Percentiles rank a stretch among this genome's conserved stretches.
These are phyloP conservation scores for Stylophora pistillata DNA, from an alignment of 64 coral and sea anemone genomes.

Conservation along the genomic window DNA sequence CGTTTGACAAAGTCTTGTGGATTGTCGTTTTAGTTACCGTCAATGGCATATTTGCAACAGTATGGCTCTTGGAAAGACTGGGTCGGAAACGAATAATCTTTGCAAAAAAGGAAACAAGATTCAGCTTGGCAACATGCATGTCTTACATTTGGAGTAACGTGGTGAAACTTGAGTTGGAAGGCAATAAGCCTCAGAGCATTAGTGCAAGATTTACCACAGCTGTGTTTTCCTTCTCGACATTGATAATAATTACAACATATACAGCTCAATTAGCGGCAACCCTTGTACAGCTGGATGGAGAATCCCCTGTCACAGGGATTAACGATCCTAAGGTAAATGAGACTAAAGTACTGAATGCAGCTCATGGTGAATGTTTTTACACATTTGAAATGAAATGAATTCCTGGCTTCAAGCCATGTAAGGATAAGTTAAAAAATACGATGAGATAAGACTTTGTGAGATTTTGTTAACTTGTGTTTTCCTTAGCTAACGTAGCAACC, in stretches of 20 bases:
- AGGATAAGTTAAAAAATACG: background rate
- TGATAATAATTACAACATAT: conserved; percentile 58
- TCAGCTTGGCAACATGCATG: conserved; percentile 66
- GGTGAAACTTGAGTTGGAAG: conserved; percentile 77
- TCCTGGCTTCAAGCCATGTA: no score
- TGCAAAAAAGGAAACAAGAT: background rate
- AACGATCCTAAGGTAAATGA: conserved; percentile 55
- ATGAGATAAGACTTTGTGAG: no score
- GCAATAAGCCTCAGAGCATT: conserved; percentile 41
- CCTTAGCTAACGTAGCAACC: no score
- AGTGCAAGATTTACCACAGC: conserved; percentile 67
- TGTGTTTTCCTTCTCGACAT: conserved; percentile 63
- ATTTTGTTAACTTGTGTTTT: no score
- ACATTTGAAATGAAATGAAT: no score
- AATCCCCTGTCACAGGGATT: conserved; percentile 47
- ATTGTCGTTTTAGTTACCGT: conserved; percentile 41
- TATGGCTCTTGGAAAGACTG: conserved; percentile 64
- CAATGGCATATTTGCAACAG: conserved; percentile 36
- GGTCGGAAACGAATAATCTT: conserved; percentile 55
- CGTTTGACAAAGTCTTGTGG: conserved; percentile 63
- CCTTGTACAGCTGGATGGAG: conserved; percentile 48
- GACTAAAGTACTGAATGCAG: no score
- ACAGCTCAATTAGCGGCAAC: conserved; percentile 76
- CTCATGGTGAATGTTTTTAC: no score
- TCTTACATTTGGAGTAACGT: conserved; percentile 72